phyloP scores from a whole-genome alignment of 2,797 vertebrate species.

The Hafferia zeledoni region DNA sequence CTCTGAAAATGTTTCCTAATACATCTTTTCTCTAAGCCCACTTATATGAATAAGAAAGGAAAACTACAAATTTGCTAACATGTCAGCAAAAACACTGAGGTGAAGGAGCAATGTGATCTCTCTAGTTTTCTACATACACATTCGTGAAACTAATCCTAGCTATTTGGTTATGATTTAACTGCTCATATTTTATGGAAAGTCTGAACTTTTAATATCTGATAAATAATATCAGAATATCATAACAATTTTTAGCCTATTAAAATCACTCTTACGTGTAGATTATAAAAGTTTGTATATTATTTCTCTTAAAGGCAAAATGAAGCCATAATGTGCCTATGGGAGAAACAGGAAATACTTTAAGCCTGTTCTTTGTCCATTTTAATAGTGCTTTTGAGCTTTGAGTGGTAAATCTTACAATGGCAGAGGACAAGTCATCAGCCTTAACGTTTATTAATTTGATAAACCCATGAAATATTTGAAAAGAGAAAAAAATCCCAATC shows the following conservation, averaged over 20 bases:
- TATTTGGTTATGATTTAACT: neutral
- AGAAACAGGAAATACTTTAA: conserved; percentile 57
- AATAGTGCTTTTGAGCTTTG: conserved; percentile 54
- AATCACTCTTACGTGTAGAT: neutral
- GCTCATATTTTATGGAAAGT: neutral
- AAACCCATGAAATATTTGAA: conserved; percentile 2
- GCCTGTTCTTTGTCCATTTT: conserved; percentile 57
- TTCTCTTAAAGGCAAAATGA: conserved; percentile 46
- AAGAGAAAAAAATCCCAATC: neutral
- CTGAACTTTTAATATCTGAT: neutral
- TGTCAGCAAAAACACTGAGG: neutral
- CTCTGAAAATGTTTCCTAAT: neutral
- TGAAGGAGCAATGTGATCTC: neutral
- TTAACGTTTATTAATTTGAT: conserved; percentile 30
- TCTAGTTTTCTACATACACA: neutral
- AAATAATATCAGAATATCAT: neutral
- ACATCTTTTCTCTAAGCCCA: neutral
- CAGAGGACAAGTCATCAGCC: conserved; percentile 1
- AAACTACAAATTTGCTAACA: neutral
- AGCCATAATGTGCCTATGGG: neutral
- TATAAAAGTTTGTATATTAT: neutral
- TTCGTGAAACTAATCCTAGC: neutral
- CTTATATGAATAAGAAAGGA: neutral
- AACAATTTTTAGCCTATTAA: neutral
- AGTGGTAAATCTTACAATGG: conserved; percentile 11